Evolutionary conservation across 1,140 invertebrate genomes (phyloP).

Genomic region (Zaprionus lachaisei): DNA sequence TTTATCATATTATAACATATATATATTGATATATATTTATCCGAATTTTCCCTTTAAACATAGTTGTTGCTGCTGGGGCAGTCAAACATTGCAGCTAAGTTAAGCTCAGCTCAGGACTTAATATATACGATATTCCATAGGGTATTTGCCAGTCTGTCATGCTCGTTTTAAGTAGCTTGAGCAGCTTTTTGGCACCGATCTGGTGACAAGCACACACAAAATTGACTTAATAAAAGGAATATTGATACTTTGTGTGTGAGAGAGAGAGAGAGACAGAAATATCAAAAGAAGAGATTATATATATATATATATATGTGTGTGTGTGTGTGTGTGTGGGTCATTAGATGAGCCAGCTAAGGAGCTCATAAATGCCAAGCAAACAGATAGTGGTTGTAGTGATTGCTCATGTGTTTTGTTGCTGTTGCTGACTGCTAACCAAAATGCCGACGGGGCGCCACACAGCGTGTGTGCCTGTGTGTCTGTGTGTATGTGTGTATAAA

Average conservation of each 20-base stretch:
- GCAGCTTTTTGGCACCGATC: not conserved
- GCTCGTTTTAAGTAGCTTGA: too few relatives aligned
- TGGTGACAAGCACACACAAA: constrained; percentile 14
- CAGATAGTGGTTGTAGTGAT: constrained; percentile 9
- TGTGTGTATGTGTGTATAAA: constrained; percentile 48
- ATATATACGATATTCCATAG: not conserved
- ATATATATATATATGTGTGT: not conserved
- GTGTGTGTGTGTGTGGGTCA: not conserved
- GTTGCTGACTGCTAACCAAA: not conserved
- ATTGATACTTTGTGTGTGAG: not conserved
- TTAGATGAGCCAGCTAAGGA: not conserved
- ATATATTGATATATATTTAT: not conserved
- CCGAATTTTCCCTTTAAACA: not conserved
- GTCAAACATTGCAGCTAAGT: not conserved
- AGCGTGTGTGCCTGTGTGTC: constrained; percentile 6
- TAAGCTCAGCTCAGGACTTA: not conserved
- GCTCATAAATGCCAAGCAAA: constrained; percentile 1
- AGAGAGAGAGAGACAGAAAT: not conserved
- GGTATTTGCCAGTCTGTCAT: not conserved
- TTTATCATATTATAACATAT: too few relatives aligned
- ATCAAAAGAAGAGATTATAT: not conserved
- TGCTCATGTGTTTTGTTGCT: constrained; percentile 11
- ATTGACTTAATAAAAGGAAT: constrained; percentile 9
- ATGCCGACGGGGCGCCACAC: not conserved
- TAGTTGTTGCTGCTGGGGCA: not conserved